Base-by-base conservation (phyloP, 2,888 invertebrate genomes). In the Drosophila merina region DNA sequence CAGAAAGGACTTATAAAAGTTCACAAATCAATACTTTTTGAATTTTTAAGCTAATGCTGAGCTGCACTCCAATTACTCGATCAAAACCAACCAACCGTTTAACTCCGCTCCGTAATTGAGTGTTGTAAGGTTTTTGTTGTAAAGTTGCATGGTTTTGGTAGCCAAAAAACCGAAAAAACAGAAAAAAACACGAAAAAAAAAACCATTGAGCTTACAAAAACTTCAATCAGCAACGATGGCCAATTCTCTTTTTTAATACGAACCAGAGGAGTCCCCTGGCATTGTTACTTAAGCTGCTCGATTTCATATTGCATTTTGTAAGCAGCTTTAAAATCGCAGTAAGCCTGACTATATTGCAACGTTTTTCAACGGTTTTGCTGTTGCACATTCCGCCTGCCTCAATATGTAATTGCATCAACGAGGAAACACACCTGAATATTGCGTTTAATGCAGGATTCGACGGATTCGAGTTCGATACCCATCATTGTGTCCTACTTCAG, bases 401-500 rank as follows among this genome's bases (percentile, higher is more conserved):
- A 33, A 20, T 25, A 28, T 28, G 28, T 28, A 20, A 33, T 31
- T 49, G 48, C 48, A 48, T 26, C 7, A 42, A 20, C 12, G 49
- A 6, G 8, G 3, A 30, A 44, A 25, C 12, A 44, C 12, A 20
- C 20, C 33, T 20, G 25, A 28, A 28, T 25, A 25, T 44, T 42
- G 42, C 28, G 8, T 8, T 44, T 44, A 40, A 36, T 52, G 51
- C 12, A 42, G 40, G 20, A 20, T 20, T 20, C 20, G 20, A 20
- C 1, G 20, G 20, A 20, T 20, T 20, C 20, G 20, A 20, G 20
- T 20, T 20, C 20, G 20, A 63, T 44, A 25, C 30, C 36, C 59
- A 70, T 55, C 54, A 48, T 44, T 25, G 47, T 69, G 69, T 70
- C 71, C 69, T 45, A 69, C 71, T 69, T 70, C 54, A 70, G 26